A percentile compares a stretch with the other conserved stretches of the same genome.
phyloP scores from a whole-genome alignment of 2,113 vertebrate species.

The Centropus unirufus region DNA sequence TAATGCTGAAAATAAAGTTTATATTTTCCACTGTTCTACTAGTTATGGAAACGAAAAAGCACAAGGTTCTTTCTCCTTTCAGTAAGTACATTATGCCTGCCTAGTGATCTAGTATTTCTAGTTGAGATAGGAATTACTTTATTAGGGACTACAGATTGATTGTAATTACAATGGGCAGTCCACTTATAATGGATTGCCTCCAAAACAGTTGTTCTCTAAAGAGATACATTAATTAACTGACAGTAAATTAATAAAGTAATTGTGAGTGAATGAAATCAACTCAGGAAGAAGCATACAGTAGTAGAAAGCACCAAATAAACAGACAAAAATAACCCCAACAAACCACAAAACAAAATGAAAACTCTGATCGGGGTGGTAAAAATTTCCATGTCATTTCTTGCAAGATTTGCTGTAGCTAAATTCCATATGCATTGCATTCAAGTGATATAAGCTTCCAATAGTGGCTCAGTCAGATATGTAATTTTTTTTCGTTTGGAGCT shows the following conservation, averaged over 20 bases:
- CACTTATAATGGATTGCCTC: slow-evolving; percentile 60
- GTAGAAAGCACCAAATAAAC: not conserved
- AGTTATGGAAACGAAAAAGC: not conserved
- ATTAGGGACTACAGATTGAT: slow-evolving; percentile 61
- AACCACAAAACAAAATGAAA: slow-evolving; percentile 46
- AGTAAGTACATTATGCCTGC: slow-evolving; percentile 14
- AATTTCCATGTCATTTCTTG: not conserved
- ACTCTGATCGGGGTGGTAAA: not conserved
- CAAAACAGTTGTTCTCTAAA: slow-evolving; percentile 43
- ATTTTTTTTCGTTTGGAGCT: not conserved
- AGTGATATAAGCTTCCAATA: not conserved
- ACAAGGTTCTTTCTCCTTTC: not conserved
- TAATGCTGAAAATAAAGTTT: not conserved
- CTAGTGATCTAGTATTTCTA: not conserved
- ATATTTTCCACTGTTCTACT: not conserved
- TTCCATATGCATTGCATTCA: not conserved
- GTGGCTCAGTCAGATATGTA: not conserved
- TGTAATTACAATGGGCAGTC: slow-evolving; percentile 60
- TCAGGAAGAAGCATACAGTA: not conserved
- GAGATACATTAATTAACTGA: slow-evolving; percentile 58
- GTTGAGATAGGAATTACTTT: slow-evolving; percentile 3
- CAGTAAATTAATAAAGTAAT: slow-evolving; percentile 58
- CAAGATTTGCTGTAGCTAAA: not conserved
- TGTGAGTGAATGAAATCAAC: not conserved
- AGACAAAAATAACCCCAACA: not conserved